These are phyloP conservation scores for Strix aluco DNA, from an alignment of 2,113 vertebrate species.

Conservation along the genomic window DNA sequence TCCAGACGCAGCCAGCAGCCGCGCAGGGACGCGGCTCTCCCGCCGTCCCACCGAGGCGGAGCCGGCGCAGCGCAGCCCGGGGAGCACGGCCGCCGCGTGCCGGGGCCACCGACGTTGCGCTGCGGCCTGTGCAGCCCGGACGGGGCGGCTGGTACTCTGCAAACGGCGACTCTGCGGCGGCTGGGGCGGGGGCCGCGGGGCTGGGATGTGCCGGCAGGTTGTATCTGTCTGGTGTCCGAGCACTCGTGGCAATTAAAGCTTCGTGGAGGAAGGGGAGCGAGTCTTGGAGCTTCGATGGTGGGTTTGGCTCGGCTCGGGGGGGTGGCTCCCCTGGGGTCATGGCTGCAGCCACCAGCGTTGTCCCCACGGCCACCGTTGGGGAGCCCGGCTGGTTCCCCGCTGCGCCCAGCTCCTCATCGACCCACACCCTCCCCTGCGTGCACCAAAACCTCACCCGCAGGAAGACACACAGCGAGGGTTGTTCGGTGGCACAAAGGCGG, in stretches of 20 bases:
- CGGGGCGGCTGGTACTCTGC: neutral
- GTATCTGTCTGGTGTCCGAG: neutral
- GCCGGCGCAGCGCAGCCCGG: accelerated
- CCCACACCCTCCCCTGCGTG: neutral
- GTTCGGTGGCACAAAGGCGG: neutral
- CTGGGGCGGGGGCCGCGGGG: neutral
- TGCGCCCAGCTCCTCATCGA: neutral
- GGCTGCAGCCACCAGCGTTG: neutral
- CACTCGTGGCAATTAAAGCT: slow-evolving; percentile 8
- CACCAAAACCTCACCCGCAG: neutral
- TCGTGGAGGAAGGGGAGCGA: neutral
- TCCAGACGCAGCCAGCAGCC: neutral
- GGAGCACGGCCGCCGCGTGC: accelerated
- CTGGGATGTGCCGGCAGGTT: neutral
- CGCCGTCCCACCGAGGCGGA: accelerated
- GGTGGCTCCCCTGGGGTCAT: neutral
- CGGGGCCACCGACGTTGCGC: accelerated
- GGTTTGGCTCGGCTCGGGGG: neutral
- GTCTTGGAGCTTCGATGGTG: neutral
- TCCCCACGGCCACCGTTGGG: neutral
- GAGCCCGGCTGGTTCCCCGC: neutral
- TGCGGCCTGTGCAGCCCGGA: accelerated
- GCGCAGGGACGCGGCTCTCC: accelerated
- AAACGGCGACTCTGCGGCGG: neutral
- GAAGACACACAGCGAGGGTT: neutral